Percentiles rank a stretch among this genome's conserved stretches.
Evolutionary conservation across 1,140 invertebrate species (phyloP).

Genomic region (Microvelia longipes): DNA sequence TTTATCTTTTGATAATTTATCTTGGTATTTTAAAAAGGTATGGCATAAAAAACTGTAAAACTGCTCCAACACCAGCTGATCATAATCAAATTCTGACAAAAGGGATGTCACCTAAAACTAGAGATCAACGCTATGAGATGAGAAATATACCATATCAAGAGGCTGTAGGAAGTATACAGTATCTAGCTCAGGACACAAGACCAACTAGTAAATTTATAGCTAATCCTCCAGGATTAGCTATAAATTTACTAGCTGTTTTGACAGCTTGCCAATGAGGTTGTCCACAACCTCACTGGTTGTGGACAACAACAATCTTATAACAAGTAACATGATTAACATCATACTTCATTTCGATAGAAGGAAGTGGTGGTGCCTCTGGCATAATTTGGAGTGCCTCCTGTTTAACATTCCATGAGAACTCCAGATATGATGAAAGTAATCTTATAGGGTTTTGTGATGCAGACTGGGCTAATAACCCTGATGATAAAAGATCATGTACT

Average conservation of each 20-base stretch:
- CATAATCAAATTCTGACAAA: neutral
- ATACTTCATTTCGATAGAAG: too few relatives aligned
- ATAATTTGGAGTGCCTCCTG: too few relatives aligned
- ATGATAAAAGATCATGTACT: constrained; percentile 24
- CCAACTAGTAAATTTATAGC: constrained; percentile 30
- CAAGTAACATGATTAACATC: too few relatives aligned
- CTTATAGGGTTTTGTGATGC: constrained; percentile 28
- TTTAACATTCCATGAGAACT: too few relatives aligned
- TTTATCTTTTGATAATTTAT: too few relatives aligned
- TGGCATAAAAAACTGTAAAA: neutral
- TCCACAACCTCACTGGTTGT: too few relatives aligned
- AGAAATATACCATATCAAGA: constrained; percentile 23
- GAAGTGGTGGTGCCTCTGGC: too few relatives aligned
- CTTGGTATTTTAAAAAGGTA: neutral
- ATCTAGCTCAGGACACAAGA: constrained; percentile 24
- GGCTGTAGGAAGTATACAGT: constrained; percentile 29
- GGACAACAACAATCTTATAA: too few relatives aligned
- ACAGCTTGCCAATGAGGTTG: too few relatives aligned
- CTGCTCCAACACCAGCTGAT: neutral
- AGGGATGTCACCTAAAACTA: neutral
- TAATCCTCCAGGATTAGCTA: too few relatives aligned
- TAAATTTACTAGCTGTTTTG: too few relatives aligned
- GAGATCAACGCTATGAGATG: neutral
- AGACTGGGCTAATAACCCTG: constrained; percentile 24
- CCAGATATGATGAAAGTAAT: too few relatives aligned